phyloP scores from a whole-genome alignment of 64 coral and sea anemone genomes.

The Actinia tenebrosa region DNA sequence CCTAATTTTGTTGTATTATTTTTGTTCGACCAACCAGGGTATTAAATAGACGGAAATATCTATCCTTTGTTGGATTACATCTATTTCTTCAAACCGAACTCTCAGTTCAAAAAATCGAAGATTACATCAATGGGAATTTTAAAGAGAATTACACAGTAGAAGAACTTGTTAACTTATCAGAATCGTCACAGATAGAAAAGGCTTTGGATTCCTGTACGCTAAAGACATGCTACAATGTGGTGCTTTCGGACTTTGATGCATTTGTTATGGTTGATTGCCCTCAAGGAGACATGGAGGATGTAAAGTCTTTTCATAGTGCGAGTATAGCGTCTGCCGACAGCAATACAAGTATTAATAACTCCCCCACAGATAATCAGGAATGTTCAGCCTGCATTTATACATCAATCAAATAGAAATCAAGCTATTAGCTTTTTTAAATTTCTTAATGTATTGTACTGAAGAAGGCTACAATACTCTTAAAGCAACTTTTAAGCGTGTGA shows the following conservation, averaged over 20 bases:
- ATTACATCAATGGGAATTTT: slow-evolving; percentile 89
- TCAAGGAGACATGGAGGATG: background rate
- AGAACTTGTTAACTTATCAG: slow-evolving; percentile 45
- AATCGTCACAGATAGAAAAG: slow-evolving; percentile 44
- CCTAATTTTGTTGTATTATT: slow-evolving; percentile 2
- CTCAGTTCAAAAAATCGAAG: slow-evolving; percentile 71
- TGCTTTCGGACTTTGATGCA: slow-evolving; percentile 37
- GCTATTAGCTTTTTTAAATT: no score
- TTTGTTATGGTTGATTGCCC: background rate
- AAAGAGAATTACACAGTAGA: slow-evolving; percentile 71
- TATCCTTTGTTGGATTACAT: slow-evolving; percentile 91
- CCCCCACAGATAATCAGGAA: background rate
- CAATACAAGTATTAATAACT: slow-evolving; percentile 12
- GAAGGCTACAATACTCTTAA: no score
- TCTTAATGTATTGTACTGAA: no score
- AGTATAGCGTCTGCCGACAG: slow-evolving; percentile 14
- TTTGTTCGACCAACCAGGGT: slow-evolving; percentile 65
- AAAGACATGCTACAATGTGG: slow-evolving; percentile 23
- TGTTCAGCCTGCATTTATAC: slow-evolving; percentile 2
- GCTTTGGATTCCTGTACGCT: background rate
- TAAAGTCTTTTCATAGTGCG: slow-evolving; percentile 28
- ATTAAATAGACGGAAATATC: slow-evolving; percentile 56
- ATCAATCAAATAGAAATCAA: slow-evolving; percentile 3
- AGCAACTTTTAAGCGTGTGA: no score
- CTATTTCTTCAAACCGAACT: slow-evolving; percentile 95